Percentiles rank a stretch among this genome's conserved stretches.
Evolutionary conservation across 1,140 invertebrate species (phyloP).

Genomic region (Orussus abietinus): DNA sequence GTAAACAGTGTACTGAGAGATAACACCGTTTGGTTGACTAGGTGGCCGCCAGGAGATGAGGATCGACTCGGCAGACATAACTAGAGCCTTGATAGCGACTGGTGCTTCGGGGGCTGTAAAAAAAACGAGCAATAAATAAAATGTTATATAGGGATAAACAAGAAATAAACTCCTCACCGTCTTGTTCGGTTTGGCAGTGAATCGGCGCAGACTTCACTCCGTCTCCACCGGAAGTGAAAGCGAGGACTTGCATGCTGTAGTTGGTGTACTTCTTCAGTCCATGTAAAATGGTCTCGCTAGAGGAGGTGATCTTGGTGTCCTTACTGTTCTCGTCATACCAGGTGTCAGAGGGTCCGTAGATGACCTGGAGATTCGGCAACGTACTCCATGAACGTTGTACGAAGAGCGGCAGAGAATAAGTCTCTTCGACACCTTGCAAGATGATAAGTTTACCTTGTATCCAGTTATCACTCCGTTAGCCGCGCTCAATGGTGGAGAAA

Average conservation of each 20-base stretch:
- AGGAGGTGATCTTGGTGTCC: conserved; percentile 85
- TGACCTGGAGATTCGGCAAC: conserved; percentile 64
- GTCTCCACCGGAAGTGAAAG: conserved; percentile 93
- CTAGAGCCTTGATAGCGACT: conserved; percentile 85
- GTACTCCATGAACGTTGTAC: no score
- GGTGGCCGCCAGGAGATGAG: conserved; percentile 92
- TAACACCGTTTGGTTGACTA: conserved; percentile 85
- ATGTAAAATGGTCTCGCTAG: conserved; percentile 88
- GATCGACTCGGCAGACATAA: conserved; percentile 87
- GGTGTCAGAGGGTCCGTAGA: conserved; percentile 87
- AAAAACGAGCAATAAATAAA: conserved; percentile 12
- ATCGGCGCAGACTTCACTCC: conserved; percentile 87
- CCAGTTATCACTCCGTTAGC: conserved; percentile 94
- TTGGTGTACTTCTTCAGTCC: conserved; percentile 94
- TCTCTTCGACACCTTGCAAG: no score
- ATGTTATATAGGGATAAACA: not conserved
- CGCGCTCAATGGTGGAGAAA: conserved; percentile 80
- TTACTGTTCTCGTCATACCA: conserved; percentile 92
- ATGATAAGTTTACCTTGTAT: conserved; percentile 64
- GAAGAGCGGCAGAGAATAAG: no score
- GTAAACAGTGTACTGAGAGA: conserved; percentile 92
- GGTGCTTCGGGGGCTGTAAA: conserved; percentile 85
- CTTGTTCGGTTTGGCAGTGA: conserved; percentile 92
- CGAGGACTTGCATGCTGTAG: conserved; percentile 94
- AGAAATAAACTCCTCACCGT: conserved; percentile 61